phyloP scores from a whole-genome alignment of 2,797 vertebrate species.

The Botia almorhae region DNA sequence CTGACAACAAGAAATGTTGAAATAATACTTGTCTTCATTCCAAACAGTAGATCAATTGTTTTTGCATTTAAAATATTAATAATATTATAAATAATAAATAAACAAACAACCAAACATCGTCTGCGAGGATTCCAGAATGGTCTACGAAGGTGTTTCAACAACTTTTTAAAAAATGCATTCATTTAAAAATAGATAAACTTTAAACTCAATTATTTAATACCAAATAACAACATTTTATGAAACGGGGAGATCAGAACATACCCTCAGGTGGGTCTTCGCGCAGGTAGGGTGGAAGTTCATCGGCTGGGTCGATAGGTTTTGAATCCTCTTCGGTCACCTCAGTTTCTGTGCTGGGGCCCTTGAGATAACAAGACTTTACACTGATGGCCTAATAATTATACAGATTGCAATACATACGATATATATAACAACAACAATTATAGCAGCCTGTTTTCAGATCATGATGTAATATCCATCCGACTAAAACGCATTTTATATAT shows the following conservation, averaged over 20 bases:
- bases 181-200: not conserved
- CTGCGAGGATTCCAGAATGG: not conserved
- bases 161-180: not conserved
- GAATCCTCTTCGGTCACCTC: conserved; percentile 64
- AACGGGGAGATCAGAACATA: conserved; percentile 41
- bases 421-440: not conserved
- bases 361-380: conserved; percentile 1
- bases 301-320: conserved; percentile 50
- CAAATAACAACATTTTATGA: not conserved
- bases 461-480: not conserved
- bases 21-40: too few relatives aligned
- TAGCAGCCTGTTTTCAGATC: not conserved
- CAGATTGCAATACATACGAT: not conserved
- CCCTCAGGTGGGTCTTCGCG: conserved; percentile 69
- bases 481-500: not conserved
- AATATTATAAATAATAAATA: not conserved
- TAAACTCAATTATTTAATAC: not conserved
- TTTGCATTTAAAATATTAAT: not conserved
- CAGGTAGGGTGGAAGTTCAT: conserved; percentile 63
- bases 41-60: not conserved
- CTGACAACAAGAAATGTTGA: too few relatives aligned
- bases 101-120: not conserved
- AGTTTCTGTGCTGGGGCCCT: conserved; percentile 62
- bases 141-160: not conserved
- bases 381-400: not conserved